Base-by-base conservation (phyloP, 2,113 vertebrate species). In the Xiphorhynchus elegans region DNA sequence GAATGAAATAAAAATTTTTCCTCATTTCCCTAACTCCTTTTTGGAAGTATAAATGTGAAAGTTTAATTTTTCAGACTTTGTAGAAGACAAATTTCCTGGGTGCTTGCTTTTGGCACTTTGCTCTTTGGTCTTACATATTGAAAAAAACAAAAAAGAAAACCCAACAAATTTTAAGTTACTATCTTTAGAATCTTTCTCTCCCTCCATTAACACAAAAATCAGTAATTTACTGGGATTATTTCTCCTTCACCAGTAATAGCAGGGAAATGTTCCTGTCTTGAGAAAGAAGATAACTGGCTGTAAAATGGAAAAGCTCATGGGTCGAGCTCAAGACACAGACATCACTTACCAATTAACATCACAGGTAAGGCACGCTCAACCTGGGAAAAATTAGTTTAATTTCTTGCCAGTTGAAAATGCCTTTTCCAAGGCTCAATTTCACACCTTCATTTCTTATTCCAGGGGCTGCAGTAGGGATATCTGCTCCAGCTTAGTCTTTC, bases 291-390 rank as follows among this genome's bases (percentile, higher is more conserved):
- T 17, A 44, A 40, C 1, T 33, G 4, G 11, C 5, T 10, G n/a
- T 35, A 37, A 14, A 10, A 31, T 9, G 10, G 44, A 85, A 70
- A 58, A 64, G 10, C 29, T 49, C 4, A 0, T 19, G 21, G 16
- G 16, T 35, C 1, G 1, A 68, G 29, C 7, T 78, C 4, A 1
- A 55, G 47, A 64, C 8, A 23, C 1, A 5, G 13, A 37, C 3
- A 13, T 31, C 8, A 18, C 29, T 81, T 75, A n/a, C 13, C 11
- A 31, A 18, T 47, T 74, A 47, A 14, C 16, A 26, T n/a, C 29
- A 59, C 1, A 1, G 18, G 9, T 17, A 94, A 58, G 58, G 17
- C 13, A 73, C 42, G 33, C 5, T 42, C 7, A 3, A 1, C 24
- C 28, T 52, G 16, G 13, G 17, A 21, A 26, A 37, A 76, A 31